These are phyloP conservation scores for Denticeps clupeoides DNA, from an alignment of 2,797 vertebrate genomes.

Conservation along the genomic window DNA sequence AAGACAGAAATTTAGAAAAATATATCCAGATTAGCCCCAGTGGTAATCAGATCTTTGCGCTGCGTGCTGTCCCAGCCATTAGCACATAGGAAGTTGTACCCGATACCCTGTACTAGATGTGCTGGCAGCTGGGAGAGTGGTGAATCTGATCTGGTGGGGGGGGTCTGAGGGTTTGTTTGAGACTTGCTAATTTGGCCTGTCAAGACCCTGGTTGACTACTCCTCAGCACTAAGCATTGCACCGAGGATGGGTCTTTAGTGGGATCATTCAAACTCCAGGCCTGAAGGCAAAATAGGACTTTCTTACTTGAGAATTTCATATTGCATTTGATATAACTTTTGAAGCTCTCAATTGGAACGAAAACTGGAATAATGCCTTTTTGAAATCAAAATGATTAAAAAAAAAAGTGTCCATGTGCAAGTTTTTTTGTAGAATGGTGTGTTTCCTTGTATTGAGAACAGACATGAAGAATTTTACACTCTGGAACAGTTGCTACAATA, in stretches of 20 bases:
- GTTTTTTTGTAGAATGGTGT: slow-evolving; percentile 26
- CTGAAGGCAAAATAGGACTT: neutral
- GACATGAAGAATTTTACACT: slow-evolving; percentile 11
- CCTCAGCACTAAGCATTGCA: too few relatives aligned
- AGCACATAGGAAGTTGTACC: too few relatives aligned
- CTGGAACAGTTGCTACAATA: slow-evolving; percentile 7
- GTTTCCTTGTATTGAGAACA: slow-evolving; percentile 10
- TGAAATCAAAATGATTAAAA: slow-evolving; percentile 23
- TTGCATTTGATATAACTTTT: slow-evolving; percentile 1
- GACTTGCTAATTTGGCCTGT: too few relatives aligned
- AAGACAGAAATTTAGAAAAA: neutral
- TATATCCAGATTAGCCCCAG: neutral
- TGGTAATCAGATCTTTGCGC: too few relatives aligned
- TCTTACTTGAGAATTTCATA: neutral
- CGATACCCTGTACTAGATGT: too few relatives aligned
- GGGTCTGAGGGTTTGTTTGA: too few relatives aligned
- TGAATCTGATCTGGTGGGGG: too few relatives aligned
- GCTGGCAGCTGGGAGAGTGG: too few relatives aligned
- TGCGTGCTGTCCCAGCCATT: too few relatives aligned
- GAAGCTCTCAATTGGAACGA: neutral
- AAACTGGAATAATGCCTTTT: slow-evolving; percentile 23
- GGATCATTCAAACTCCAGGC: neutral
- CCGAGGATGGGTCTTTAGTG: too few relatives aligned
- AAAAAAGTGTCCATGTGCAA: slow-evolving; percentile 11
- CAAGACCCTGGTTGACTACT: too few relatives aligned